Evolutionary conservation across 2,888 invertebrate species (phyloP), one percentile per base, ranked within the genome.

Genomic region (Drosophila nigricruria): DNA sequence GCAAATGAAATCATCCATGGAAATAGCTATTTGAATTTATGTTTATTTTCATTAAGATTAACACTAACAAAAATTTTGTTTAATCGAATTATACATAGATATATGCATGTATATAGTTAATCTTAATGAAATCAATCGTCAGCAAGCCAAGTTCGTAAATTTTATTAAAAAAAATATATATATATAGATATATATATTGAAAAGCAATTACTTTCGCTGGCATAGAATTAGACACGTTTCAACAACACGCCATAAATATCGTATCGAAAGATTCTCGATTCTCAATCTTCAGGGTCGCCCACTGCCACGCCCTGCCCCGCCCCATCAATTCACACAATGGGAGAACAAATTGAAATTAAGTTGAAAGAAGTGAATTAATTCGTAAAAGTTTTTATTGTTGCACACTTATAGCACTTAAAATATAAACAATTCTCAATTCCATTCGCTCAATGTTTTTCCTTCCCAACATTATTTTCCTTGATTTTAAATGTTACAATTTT

Each of bases 391-490:
- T 84, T 84, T 90, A 86, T 80, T 80, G 74, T 90, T 82, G 89
- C 87, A 88, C 90, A 84, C 67, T 73, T 69, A 81, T 65, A 86
- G 88, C 86, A 90, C 90, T 90, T 84, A 84, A 67, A 61, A 69
- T 56, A 86, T 70, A 90, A 71, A 77, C 87, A 80, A 77, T 88
- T 88, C 70, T 32, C 52, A 57, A 68, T 80, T 60, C 63, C 47
- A 47, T 14, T 47, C 36, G 36, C n/a, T 23, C 43, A 20, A 52
- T 52, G 56, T 59, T 69, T 64, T 32, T 27, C 10, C 18, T n/a
- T 36, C n/a, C n/a, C n/a, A n/a, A n/a, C n/a, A n/a, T n/a, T 5
- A 30, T 40, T 18, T 18, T 18, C 16, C 42, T 50, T 65, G 5
- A 25, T 54, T 61, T 53, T 42, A 27, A 52, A 27, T 73, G 59